A percentile compares a stretch with the other conserved stretches of the same genome.
Evolutionary conservation across 2,888 invertebrate species (phyloP).

Genomic region (Atethmia centrago): DNA sequence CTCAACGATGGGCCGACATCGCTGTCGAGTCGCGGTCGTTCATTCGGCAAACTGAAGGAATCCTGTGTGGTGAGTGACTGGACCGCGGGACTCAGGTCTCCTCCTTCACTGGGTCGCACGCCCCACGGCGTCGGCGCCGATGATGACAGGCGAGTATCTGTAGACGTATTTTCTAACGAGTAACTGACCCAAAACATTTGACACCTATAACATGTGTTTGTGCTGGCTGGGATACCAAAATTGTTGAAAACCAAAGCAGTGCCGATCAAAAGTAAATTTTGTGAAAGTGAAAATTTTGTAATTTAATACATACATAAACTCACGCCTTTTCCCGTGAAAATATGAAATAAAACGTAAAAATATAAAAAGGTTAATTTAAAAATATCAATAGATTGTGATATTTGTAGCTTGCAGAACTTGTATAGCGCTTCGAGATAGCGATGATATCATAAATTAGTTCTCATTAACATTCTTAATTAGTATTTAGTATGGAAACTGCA

Average conservation of each 20-base stretch:
- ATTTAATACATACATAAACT: slow-evolving; percentile 34
- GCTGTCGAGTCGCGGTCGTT: slow-evolving; percentile 84
- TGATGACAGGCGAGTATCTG: slow-evolving; percentile 80
- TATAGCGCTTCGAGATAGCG: not conserved
- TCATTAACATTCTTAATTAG: slow-evolving; percentile 39
- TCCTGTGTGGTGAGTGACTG: slow-evolving; percentile 78
- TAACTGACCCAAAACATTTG: not conserved
- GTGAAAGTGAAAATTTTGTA: too few relatives aligned
- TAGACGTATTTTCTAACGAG: slow-evolving; percentile 22
- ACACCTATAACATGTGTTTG: not conserved
- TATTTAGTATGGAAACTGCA: slow-evolving; percentile 51
- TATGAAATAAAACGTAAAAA: slow-evolving; percentile 37
- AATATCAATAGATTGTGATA: not conserved
- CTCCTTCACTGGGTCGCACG: slow-evolving; percentile 62
- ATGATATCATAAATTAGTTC: slow-evolving; percentile 52
- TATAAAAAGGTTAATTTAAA: not conserved
- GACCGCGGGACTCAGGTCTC: slow-evolving; percentile 78
- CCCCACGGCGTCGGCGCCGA: slow-evolving; percentile 85
- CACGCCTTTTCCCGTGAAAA: slow-evolving; percentile 27
- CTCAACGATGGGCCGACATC: slow-evolving; percentile 88
- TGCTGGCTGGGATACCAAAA: not conserved
- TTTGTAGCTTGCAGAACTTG: slow-evolving; percentile 4
- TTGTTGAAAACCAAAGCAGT: slow-evolving; percentile 15
- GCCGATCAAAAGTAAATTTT: not conserved
- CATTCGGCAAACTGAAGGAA: slow-evolving; percentile 75